A percentile compares a stretch with the other conserved stretches of the same genome.
These are phyloP conservation scores for Dendrophyllia cribrosa DNA, from an alignment of 64 coral and sea anemone species.

Conservation along the genomic window DNA sequence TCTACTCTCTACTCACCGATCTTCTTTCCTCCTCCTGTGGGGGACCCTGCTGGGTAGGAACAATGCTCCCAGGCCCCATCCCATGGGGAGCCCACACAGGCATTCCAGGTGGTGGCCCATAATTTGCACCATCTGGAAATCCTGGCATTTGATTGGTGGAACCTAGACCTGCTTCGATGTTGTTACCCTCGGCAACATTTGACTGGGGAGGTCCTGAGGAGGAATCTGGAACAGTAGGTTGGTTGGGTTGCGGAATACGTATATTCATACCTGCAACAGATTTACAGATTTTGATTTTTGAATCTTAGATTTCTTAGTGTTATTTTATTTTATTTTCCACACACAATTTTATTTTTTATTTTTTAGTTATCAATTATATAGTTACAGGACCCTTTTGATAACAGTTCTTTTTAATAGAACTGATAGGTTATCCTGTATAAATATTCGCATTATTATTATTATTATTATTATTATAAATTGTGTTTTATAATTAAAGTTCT, in stretches of 20 bases:
- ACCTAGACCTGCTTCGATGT: neutral
- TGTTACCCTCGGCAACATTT: neutral
- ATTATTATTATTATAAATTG: no score
- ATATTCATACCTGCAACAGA: constrained; percentile 69
- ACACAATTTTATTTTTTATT: no score
- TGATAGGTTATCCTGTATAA: no score
- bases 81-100: constrained; percentile 23
- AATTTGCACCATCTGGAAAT: neutral
- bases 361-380: no score
- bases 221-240: neutral
- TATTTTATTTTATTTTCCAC: no score
- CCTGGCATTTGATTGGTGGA: neutral
- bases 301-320: no score
- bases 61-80: neutral
- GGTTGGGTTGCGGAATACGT: constrained; percentile 37
- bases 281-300: no score
- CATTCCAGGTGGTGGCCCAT: constrained; percentile 4
- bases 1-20: constrained; percentile 18
- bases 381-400: no score
- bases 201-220: neutral
- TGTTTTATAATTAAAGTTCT: no score
- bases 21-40: constrained; percentile 11
- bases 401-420: no score
- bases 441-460: no score
- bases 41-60: neutral